Percentiles rank a stretch among this genome's conserved stretches.
phyloP scores from a whole-genome alignment of 2,888 invertebrate genomes.

The Polietes domitor region DNA sequence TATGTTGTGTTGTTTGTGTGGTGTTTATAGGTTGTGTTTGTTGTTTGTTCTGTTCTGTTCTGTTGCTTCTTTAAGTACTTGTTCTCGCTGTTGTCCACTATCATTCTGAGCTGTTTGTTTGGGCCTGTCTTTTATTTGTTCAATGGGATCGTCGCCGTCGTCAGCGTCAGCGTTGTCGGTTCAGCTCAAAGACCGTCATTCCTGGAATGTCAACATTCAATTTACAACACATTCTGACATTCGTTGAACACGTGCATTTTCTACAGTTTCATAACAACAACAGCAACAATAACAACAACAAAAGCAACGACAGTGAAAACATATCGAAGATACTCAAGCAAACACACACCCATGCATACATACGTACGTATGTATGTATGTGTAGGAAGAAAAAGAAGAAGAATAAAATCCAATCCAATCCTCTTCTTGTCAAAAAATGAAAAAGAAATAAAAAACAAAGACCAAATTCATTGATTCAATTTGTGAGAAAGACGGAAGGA shows the following conservation, averaged over 20 bases:
- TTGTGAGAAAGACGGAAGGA: constrained; percentile 43
- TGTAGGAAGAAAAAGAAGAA: background rate
- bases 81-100: constrained; percentile 25
- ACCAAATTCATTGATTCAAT: constrained; percentile 47
- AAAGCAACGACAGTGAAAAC: no score
- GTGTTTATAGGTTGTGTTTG: background rate
- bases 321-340: no score
- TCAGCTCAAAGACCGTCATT: constrained; percentile 74
- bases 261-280: constrained; percentile 64
- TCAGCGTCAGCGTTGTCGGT: constrained; percentile 53
- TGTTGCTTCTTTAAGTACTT: constrained; percentile 22
- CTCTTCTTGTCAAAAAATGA: constrained; percentile 38
- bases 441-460: background rate
- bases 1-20: background rate
- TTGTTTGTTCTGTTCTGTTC: background rate
- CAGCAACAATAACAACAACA: background rate
- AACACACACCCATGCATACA: background rate
- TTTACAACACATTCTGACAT: constrained; percentile 71
- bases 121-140: constrained; percentile 8
- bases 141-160: background rate
- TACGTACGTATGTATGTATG: background rate
- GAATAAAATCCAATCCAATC: no score
- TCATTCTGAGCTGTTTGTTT: constrained; percentile 10
- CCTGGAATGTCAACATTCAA: constrained; percentile 79
- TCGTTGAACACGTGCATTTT: constrained; percentile 78